Conservation (phyloP, 2,113 vertebrate genomes). For the Rafetus swinhoei region DNA sequence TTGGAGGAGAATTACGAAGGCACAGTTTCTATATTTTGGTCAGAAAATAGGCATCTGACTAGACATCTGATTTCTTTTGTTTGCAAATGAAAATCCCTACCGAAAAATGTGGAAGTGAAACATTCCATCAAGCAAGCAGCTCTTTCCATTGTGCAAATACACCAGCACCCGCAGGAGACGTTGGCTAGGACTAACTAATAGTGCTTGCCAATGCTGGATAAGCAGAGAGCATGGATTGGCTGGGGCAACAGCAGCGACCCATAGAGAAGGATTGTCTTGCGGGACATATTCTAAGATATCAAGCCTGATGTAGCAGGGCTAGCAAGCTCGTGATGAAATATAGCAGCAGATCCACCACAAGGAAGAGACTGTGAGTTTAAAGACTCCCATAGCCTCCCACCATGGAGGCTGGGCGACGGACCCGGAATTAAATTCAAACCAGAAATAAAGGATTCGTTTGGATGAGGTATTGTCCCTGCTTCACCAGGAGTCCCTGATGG, state of each 20-base stretch:
- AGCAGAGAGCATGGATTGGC: neutral
- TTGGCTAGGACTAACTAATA: neutral
- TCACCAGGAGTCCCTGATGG: neutral
- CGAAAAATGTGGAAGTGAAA: slow-evolving; percentile 12
- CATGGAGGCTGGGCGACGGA: neutral
- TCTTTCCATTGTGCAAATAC: neutral
- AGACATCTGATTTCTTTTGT: slow-evolving; percentile 1
- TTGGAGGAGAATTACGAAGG: neutral
- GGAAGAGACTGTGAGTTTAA: neutral
- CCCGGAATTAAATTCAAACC: neutral
- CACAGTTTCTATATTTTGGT: neutral
- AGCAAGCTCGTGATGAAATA: neutral
- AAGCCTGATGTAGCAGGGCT: neutral
- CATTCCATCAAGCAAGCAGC: neutral
- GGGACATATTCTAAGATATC: neutral
- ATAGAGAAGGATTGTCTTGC: neutral
- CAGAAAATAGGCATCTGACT: slow-evolving; percentile 11
- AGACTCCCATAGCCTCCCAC: neutral
- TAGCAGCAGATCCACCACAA: neutral
- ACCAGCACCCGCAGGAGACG: neutral
- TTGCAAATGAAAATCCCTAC: neutral
- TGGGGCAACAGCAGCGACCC: neutral
- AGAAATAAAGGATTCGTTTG: neutral
- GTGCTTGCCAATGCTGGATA: neutral
- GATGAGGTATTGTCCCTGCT: neutral